These are phyloP conservation scores for Phanerotoma sp. DNA, from an alignment of 2,888 invertebrate genomes.

Conservation along the genomic window DNA sequence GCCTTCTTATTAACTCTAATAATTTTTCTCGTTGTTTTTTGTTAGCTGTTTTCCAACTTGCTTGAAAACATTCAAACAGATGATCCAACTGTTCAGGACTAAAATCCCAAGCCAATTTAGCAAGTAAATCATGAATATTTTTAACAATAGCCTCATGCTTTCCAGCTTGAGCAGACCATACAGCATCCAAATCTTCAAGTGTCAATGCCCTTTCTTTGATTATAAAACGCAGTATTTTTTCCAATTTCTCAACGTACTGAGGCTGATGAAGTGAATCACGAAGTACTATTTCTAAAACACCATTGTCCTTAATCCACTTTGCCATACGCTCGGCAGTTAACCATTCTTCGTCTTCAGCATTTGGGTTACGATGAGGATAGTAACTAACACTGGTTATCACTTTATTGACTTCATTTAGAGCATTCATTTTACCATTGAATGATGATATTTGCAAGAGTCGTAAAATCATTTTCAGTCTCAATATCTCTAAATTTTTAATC, in stretches of 20 bases:
- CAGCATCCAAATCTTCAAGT: conserved; percentile 87
- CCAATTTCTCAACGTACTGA: conserved; percentile 95
- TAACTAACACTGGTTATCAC: conserved; percentile 89
- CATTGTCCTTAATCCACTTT: conserved; percentile 94
- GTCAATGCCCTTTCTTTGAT: conserved; percentile 91
- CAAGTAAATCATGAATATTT: conserved; percentile 93
- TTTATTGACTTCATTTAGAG: conserved; percentile 97
- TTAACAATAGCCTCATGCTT: conserved; percentile 99
- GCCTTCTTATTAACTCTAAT: conserved; percentile 87
- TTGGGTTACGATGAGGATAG: conserved; percentile 75
- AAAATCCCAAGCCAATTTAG: conserved; percentile 98
- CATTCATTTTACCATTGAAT: conserved; percentile 99
- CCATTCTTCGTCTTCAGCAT: conserved; percentile 85
- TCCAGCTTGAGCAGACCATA: conserved; percentile 96
- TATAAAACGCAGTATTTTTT: conserved; percentile 95
- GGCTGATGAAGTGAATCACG: conserved; percentile 96
- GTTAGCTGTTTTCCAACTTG: conserved; percentile 93
- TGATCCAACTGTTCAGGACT: conserved; percentile 96
- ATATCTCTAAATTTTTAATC: conserved; percentile 82
- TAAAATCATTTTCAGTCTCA: conserved; percentile 94
- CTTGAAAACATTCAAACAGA: conserved; percentile 95
- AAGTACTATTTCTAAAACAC: conserved; percentile 91
- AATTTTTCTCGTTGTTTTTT: conserved; percentile 95
- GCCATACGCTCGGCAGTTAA: conserved; percentile 93
- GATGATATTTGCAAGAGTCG: conserved; percentile 93